phyloP scores from a whole-genome alignment of 2,113 vertebrate species.

The Cyprinodon variegatus region DNA sequence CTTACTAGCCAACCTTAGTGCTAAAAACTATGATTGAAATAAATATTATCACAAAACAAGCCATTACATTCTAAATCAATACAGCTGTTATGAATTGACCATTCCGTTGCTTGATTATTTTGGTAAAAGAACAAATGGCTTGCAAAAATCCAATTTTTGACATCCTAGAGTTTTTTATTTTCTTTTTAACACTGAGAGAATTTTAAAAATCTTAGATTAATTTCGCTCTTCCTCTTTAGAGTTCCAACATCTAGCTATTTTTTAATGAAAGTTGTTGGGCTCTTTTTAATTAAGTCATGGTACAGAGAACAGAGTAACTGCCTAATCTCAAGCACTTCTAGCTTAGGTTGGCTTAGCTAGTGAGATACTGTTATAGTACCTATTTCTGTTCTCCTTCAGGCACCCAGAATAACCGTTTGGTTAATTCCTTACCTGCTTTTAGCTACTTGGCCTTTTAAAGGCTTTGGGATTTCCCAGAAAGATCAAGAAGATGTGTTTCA shows the following conservation, averaged over 20 bases:
- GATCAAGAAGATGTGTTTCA: not conserved
- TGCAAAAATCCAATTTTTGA: not conserved
- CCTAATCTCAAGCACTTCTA: slow-evolving; percentile 20
- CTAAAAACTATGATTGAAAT: not conserved
- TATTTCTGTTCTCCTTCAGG: slow-evolving; percentile 27
- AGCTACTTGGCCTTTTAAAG: slow-evolving; percentile 15
- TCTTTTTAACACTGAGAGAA: slow-evolving; percentile 10
- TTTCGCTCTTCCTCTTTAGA: slow-evolving; percentile 17
- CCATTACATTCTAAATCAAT: not conserved
- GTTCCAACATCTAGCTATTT: slow-evolving; percentile 26
- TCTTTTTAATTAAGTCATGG: slow-evolving; percentile 41
- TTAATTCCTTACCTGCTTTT: slow-evolving; percentile 34
- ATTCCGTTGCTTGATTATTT: not conserved
- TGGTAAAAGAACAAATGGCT: not conserved
- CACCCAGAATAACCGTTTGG: slow-evolving; percentile 32
- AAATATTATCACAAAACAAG: not conserved
- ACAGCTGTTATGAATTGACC: not conserved
- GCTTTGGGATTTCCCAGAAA: slow-evolving; percentile 6
- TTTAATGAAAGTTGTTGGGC: slow-evolving; percentile 27
- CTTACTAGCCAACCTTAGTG: not conserved
- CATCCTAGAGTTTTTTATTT: not conserved
- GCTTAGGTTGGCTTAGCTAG: slow-evolving; percentile 33
- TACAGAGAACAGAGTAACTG: slow-evolving; percentile 20
- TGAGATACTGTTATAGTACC: slow-evolving; percentile 41
- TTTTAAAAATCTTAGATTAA: slow-evolving; percentile 4